phyloP scores from a whole-genome alignment of 2,797 vertebrate species.

The Sebastes alutus region DNA sequence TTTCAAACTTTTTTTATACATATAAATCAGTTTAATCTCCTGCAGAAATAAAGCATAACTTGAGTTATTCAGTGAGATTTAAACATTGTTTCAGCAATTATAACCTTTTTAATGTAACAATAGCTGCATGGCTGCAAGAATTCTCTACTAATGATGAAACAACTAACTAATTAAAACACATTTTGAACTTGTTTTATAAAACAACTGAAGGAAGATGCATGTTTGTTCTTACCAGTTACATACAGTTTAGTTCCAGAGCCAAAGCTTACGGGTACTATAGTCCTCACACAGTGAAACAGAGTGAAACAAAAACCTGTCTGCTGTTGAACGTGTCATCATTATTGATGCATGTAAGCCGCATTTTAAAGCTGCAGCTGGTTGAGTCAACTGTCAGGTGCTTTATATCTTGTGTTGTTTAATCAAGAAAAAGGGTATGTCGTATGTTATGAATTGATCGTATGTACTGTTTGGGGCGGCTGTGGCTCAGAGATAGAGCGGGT shows the following conservation, averaged over 20 bases:
- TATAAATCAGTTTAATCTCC: background rate
- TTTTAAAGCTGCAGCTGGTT: background rate
- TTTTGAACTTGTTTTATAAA: background rate
- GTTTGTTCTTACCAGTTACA: background rate
- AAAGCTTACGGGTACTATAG: background rate
- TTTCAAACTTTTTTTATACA: background rate
- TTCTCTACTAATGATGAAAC: background rate
- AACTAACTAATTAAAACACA: background rate
- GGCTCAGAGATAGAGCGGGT: too few species aligned
- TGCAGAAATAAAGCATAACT: background rate
- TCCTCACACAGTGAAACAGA: background rate
- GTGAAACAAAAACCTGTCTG: background rate
- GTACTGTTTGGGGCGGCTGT: too few species aligned
- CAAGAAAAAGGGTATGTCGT: background rate
- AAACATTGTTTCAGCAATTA: background rate
- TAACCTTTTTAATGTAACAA: background rate
- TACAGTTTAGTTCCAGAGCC: background rate
- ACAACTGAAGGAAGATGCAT: background rate
- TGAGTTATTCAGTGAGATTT: background rate
- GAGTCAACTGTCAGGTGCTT: background rate
- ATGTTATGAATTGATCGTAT: too few species aligned
- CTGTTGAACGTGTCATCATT: background rate
- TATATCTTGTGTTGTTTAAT: background rate
- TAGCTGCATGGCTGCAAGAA: background rate
- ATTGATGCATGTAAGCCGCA: background rate